These are phyloP conservation scores for Paracyprichromis sp. DNA, from an alignment of 2,113 vertebrate species.

Conservation along the genomic window DNA sequence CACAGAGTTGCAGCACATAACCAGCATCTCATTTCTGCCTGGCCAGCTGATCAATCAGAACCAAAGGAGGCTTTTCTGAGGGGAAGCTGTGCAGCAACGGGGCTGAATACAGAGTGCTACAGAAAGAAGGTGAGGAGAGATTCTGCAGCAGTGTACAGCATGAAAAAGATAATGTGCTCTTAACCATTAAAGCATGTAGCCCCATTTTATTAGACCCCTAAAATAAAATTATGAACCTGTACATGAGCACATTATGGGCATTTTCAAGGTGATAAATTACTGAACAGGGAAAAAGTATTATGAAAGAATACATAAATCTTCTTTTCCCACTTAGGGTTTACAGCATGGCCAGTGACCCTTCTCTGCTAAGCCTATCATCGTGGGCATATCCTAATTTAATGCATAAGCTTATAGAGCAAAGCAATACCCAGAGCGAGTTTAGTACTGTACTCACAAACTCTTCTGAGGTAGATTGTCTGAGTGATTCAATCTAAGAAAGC, in stretches of 20 bases:
- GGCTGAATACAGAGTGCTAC: neutral
- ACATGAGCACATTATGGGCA: neutral
- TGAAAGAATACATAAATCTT: neutral
- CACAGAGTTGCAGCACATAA: neutral
- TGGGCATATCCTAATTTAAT: neutral
- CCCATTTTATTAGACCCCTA: neutral
- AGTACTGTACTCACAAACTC: neutral
- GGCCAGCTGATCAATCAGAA: neutral
- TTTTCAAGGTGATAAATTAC: neutral
- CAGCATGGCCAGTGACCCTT: neutral
- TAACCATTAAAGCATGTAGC: neutral
- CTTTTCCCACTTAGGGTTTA: neutral
- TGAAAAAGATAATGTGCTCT: neutral
- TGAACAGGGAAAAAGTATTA: neutral
- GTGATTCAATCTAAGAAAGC: neutral
- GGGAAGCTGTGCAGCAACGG: neutral
- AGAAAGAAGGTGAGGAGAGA: neutral
- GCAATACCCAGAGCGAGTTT: neutral
- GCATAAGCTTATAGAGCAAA: neutral
- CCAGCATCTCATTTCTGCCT: neutral
- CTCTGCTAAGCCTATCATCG: neutral
- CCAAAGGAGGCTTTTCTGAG: neutral
- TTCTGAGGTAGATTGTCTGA: neutral
- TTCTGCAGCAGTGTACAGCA: neutral
- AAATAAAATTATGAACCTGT: neutral